phyloP scores from a whole-genome alignment of 2,113 vertebrate genomes.

The Lasiurus borealis region DNA sequence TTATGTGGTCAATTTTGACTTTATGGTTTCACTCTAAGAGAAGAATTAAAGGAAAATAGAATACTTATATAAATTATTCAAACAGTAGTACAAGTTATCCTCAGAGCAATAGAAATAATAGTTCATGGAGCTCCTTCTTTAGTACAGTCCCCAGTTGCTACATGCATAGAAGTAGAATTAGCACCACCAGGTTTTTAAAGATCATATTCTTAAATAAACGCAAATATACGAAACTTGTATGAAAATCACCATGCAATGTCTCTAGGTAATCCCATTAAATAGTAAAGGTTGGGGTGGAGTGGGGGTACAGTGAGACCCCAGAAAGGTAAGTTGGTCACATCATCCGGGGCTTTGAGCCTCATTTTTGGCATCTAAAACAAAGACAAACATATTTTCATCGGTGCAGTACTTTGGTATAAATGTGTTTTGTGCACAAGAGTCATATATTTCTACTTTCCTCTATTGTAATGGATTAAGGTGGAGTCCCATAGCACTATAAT shows the following conservation, averaged over 20 bases:
- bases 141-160: not conserved
- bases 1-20: not conserved
- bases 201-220: slow-evolving; percentile 58
- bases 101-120: slow-evolving; percentile 15
- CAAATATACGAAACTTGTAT: slow-evolving; percentile 15
- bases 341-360: slow-evolving; percentile 49
- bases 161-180: not conserved
- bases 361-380: slow-evolving; percentile 81
- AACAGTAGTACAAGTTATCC: slow-evolving; percentile 35
- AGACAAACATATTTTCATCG: slow-evolving; percentile 65
- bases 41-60: slow-evolving; percentile 30
- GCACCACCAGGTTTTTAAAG: not conserved
- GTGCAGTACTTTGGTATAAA: slow-evolving; percentile 43
- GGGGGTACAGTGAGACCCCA: not conserved
- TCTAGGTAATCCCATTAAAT: slow-evolving; percentile 69
- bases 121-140: not conserved
- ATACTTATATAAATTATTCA: slow-evolving; percentile 42
- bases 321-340: slow-evolving; percentile 54
- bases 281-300: not conserved
- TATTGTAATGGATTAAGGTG: slow-evolving; percentile 68
- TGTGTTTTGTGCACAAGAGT: slow-evolving; percentile 67
- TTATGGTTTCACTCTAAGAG: not conserved
- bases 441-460: slow-evolving; percentile 73
- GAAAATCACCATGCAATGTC: slow-evolving; percentile 65
- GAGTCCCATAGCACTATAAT: slow-evolving; percentile 66